Base-by-base conservation (phyloP, 1,140 invertebrate species). In the Orchesella cincta region DNA sequence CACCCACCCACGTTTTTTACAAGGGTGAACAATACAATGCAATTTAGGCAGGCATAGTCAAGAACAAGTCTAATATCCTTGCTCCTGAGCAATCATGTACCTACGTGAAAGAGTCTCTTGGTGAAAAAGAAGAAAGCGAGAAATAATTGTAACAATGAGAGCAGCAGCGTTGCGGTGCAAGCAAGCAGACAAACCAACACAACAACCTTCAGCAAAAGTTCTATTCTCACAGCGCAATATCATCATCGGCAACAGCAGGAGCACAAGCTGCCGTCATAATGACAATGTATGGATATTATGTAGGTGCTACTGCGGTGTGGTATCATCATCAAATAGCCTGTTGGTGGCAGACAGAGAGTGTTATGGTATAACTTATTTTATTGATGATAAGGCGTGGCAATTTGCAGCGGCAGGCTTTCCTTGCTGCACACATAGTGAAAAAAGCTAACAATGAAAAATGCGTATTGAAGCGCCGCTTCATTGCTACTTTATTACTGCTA, bases 331-430 rank as follows among this genome's bases (percentile, higher is more conserved):
- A 57, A 14, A 26, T 57, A 3, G 23, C 23, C 23, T 14, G 52
- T 12, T 57, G 52, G 23, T 57, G 23, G 52, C 52, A 57, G 23
- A n/a, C 52, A 67, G 31, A 31, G 14, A 33, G 31, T 33, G 31
- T 67, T 67, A 31, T 67, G 29, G 12, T 8, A 31, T 67, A 33
- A 67, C 62, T 67, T 67, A 67, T 33, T 67, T 67, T 67, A 67
- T 67, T 67, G 62, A 67, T 67, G 62, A 67, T 31, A 67, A 67
- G 62, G 62, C 31, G 62, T 29, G 62, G 62, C 62, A 1, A 3
- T 67, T 57, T 3, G 26, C 39, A 57, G 54, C 54, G 54, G 54
- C 54, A 57, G 23, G 54, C 14, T 18, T n/a, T 57, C 54, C 39
- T 46, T 46, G 39, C 39, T 46, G 39, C 39, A 18, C 39, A 5